phyloP scores from a whole-genome alignment of 2,113 vertebrate genomes.

The Pithys albifrons region DNA sequence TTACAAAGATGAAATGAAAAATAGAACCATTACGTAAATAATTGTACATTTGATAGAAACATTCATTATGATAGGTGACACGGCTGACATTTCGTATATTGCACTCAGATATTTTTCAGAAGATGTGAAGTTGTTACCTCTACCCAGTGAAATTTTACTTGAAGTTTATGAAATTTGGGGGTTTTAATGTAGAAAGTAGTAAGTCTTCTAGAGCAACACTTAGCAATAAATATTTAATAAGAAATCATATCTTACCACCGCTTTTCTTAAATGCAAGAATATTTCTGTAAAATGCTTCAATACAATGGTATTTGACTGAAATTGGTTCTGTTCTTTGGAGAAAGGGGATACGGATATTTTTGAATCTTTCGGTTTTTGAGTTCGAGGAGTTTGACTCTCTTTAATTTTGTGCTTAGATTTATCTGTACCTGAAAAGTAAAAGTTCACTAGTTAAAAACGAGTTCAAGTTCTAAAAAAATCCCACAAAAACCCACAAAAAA shows the following conservation, averaged over 20 bases:
- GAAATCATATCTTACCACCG: slow-evolving; percentile 77
- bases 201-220: background rate
- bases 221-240: background rate
- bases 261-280: slow-evolving; percentile 83
- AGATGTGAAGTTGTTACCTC: background rate
- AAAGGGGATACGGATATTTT: background rate
- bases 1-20: background rate
- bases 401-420: slow-evolving; percentile 37
- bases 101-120: background rate
- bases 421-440: slow-evolving; percentile 27
- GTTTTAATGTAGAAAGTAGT: background rate
- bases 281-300: slow-evolving; percentile 79
- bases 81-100: background rate
- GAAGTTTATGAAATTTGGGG: background rate
- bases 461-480: background rate
- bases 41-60: background rate
- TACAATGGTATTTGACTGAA: slow-evolving; percentile 1
- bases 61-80: background rate
- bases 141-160: background rate
- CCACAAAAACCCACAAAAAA: background rate
- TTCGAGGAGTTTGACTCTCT: background rate
- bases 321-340: background rate
- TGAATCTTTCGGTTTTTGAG: background rate
- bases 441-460: background rate
- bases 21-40: background rate